phyloP scores from a whole-genome alignment of 1,140 invertebrate species.

The Bombus impatiens region DNA sequence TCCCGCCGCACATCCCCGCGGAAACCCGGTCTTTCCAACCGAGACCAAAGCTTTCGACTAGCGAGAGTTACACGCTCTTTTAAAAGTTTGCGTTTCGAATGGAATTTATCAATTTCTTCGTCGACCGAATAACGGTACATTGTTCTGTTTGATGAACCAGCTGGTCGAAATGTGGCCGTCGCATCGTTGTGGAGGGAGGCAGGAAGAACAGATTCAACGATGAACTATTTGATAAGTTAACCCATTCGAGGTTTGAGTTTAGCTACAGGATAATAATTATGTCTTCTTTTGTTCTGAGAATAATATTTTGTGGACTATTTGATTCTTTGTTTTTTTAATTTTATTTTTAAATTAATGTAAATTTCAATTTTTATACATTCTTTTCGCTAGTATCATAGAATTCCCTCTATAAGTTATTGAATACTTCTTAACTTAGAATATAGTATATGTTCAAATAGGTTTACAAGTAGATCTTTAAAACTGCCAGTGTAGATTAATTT shows the following conservation, averaged over 20 bases:
- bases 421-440: too few relatives aligned
- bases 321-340: neutral
- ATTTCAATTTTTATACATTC: neutral
- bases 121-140: neutral
- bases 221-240: neutral
- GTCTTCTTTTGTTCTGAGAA: too few relatives aligned
- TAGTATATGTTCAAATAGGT: too few relatives aligned
- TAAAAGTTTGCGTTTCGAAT: conserved; percentile 1
- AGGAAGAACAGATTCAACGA: too few relatives aligned
- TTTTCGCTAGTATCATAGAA: neutral
- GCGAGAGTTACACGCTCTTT: too few relatives aligned
- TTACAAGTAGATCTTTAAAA: too few relatives aligned
- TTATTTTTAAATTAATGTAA: neutral
- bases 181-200: too few relatives aligned
- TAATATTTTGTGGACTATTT: neutral
- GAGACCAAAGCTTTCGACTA: conserved; percentile 45
- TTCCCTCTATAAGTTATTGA: too few relatives aligned
- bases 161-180: neutral
- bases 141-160: neutral
- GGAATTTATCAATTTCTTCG: conserved; percentile 19
- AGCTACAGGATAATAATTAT: neutral
- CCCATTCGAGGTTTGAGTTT: neutral
- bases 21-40: conserved; percentile 15
- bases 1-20: conserved; percentile 47
- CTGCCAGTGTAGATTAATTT: too few relatives aligned